Evolutionary conservation across 2,888 invertebrate species (phyloP), one percentile per base, ranked within the genome.

Genomic region (Stenotaenia linearis): DNA sequence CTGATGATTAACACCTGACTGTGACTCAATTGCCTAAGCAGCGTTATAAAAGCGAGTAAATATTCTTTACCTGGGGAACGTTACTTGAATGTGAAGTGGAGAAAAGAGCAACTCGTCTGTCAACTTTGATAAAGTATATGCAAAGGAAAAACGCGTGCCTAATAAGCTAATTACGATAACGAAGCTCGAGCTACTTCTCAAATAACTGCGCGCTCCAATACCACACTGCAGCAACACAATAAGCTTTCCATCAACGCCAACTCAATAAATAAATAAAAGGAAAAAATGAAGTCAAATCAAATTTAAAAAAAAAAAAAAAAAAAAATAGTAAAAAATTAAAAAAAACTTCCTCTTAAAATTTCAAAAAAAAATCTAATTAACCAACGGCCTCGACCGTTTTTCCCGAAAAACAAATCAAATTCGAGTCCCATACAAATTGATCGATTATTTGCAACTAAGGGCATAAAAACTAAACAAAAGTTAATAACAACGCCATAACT

Each of bases 141-240:
- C 25, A 61, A 25, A 23, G 12, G 61, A 61, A 23, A 61, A 61
- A 28, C 12, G 61, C 61, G 15, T 10, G 23, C 61, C 25, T 61
- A 61, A 61, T 61, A 61, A 61, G 61, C 61, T 61, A 61, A 61
- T 61, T 61, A 61, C 23, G 61, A 61, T 61, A 61, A 61, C 61
- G 61, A 61, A 25, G 25, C 28, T 23, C 61, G 15, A 45, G 10
- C 61, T 10, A 61, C 61, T 61, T 61, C 61, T 61, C 61, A 61
- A 61, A 61, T 61, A 61, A 61, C 61, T 61, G 21, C 61, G 28
- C 15, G 23, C 61, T 28, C 61, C 23, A 61, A 25, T 28, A 61
- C 61, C 25, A 6, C 61, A 61, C 25, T 25, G 25, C 23, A 28
- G 1, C 61, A 9, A 61, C 7, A 61, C 25, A 61, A 61, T 61